Conservation (phyloP, 2,113 vertebrate species). For the Ardeotis arabs region DNA sequence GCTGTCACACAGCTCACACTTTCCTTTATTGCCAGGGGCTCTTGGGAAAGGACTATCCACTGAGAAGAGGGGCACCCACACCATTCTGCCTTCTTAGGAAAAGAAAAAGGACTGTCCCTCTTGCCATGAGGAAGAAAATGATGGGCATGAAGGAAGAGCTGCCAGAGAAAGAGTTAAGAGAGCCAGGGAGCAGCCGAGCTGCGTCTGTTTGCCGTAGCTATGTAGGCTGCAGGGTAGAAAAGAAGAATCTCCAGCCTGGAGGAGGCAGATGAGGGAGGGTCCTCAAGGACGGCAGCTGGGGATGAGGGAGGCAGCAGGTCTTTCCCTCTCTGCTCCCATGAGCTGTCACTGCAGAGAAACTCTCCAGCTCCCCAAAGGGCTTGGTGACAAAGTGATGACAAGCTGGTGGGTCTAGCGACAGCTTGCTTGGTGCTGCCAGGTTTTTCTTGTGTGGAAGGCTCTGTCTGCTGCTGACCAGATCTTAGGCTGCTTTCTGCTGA, state of each 20-base stretch:
- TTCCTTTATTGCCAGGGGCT: neutral
- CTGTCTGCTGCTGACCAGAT: neutral
- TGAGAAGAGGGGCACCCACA: neutral
- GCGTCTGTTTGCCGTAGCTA: constrained; percentile 22
- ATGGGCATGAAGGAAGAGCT: neutral
- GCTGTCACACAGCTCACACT: neutral
- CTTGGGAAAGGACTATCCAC: neutral
- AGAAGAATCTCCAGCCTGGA: constrained; percentile 2
- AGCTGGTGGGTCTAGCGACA: neutral
- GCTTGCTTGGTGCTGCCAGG: neutral
- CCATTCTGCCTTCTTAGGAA: neutral
- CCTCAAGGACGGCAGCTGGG: neutral
- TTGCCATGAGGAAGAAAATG: neutral
- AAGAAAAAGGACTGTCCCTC: neutral
- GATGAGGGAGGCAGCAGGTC: neutral
- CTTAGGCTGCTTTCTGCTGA: neutral
- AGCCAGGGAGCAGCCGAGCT: neutral
- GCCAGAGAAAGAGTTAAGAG: constrained; percentile 13
- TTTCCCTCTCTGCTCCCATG: neutral
- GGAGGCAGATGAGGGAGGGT: neutral
- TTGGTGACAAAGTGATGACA: accelerated
- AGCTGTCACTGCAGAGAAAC: neutral
- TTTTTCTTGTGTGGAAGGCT: neutral
- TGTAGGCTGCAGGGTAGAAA: neutral
- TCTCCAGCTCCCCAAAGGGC: neutral